Evolutionary conservation across 2,113 vertebrate species (phyloP), one percentile per base, ranked within the genome.

Genomic region (Pyrgilauda ruficollis): DNA sequence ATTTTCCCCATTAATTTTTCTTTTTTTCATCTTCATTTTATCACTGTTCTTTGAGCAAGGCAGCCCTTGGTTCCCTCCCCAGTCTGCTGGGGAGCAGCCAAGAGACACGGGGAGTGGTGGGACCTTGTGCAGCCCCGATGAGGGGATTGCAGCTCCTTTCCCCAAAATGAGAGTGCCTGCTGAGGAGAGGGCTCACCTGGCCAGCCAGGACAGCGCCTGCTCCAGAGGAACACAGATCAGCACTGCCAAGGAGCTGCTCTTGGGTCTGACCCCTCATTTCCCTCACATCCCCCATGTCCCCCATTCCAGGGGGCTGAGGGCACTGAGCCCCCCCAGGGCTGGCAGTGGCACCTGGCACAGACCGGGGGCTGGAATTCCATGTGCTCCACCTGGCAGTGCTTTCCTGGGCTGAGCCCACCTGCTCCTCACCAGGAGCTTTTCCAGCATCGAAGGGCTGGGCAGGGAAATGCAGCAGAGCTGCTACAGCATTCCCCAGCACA

Each of bases 321-420:
- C 78, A 63, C 94, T 81, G 87, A 61, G 70, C 87, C 72, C 84
- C 87, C 87, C 87, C 90, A 44, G 74, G 73, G 82, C 88, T 89
- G 66, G 87, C 33, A 68, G 89, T 52, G 91, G 81, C 72, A 84
- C 93, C 90, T 89, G 90, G 93, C 84, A 90, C 37, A 10, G 84
- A 23, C 62, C 66, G 39, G 49, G 14, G 24, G 49, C 49, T 50
- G 49, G 24, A 50, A 50, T 26, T 27, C 26, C 49, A 6, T 47
- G 69, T 85, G 94, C 93, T 83, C 78, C 13, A 49, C 84, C 92
- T 82, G 93, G 47, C 49, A 56, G 81, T 31, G 83, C 91, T 93
- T 66, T 79, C 82, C 94, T 77, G 85, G 90, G 82, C 94, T 33
- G 50, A 85, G 85, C 92, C 87, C 88, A 47, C n/a, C 95, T 85